phyloP scores from a whole-genome alignment of 2,797 vertebrate genomes.

The Anolis apletophallus region DNA sequence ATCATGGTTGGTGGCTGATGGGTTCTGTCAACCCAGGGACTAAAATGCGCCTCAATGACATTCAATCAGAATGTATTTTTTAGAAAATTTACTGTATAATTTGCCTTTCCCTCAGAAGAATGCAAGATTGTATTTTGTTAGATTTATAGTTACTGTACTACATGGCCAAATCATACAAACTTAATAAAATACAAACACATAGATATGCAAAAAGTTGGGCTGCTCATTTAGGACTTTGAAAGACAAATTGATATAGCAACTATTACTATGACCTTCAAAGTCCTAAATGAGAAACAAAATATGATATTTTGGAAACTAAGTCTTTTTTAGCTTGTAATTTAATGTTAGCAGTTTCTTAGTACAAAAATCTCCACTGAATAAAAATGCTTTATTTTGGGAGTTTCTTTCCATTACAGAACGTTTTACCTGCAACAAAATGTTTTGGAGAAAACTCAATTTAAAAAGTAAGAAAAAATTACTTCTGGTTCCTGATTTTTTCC shows the following conservation, averaged over 20 bases:
- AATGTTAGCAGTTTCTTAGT: not conserved
- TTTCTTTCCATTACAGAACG: not conserved
- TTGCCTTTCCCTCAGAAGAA: not conserved
- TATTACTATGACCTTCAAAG: no score
- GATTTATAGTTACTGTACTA: not conserved
- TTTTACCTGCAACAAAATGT: not conserved
- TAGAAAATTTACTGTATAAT: not conserved
- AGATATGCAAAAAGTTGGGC: not conserved
- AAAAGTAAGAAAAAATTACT: not conserved
- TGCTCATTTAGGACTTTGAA: not conserved
- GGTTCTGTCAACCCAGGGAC: not conserved
- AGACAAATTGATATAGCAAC: not conserved
- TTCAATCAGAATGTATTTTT: not conserved
- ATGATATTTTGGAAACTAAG: not conserved
- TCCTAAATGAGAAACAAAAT: no score
- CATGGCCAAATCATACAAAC: no score
- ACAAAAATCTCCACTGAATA: not conserved
- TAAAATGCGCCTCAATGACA: not conserved
- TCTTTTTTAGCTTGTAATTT: not conserved
- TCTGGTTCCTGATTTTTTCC: not conserved
- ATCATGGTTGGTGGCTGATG: not conserved
- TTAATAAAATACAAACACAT: not conserved
- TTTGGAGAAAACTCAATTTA: not conserved
- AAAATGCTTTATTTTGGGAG: not conserved
- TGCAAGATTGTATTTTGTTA: not conserved